Evolutionary conservation across 35 echinoderm and acorn worm species (phyloP).

Genomic region (Diadema setosum): DNA sequence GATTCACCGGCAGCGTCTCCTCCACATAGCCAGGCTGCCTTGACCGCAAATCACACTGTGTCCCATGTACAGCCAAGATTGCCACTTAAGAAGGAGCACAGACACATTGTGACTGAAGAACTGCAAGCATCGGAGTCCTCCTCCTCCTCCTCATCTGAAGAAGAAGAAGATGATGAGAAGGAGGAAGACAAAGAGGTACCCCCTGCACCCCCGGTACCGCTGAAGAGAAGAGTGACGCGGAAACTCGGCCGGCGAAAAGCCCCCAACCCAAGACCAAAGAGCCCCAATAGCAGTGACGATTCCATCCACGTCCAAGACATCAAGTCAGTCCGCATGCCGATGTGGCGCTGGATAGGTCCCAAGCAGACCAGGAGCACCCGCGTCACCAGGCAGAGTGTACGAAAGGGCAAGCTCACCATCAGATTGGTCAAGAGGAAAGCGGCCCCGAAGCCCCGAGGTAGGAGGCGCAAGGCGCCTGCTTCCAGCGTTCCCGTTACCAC

Average conservation of each 20-base stretch:
- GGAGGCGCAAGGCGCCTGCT: not conserved
- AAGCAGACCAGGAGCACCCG: not conserved
- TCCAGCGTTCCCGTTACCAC: not conserved
- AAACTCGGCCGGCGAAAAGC: not conserved
- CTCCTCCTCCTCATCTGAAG: not conserved
- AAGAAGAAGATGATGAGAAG: not conserved
- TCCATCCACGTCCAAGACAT: not conserved
- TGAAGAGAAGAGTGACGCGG: not conserved
- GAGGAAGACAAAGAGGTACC: not conserved
- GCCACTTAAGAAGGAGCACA: too few relatives aligned
- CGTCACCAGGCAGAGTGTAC: not conserved
- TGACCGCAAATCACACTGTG: too few relatives aligned
- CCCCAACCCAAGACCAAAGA: not conserved
- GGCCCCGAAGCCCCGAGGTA: not conserved
- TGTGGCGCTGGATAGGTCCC: conserved; percentile 15
- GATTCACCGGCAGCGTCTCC: not conserved
- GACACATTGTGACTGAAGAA: too few relatives aligned
- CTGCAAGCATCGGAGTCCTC: not conserved
- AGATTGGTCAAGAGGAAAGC: not conserved
- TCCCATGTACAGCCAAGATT: too few relatives aligned
- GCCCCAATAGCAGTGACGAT: not conserved
- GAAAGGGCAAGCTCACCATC: not conserved
- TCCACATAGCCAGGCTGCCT: too few relatives aligned
- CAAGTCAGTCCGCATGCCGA: conserved; percentile 1
- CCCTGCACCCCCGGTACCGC: too few relatives aligned